Conservation (phyloP, 2,797 vertebrate genomes). For the Morus bassanus region DNA sequence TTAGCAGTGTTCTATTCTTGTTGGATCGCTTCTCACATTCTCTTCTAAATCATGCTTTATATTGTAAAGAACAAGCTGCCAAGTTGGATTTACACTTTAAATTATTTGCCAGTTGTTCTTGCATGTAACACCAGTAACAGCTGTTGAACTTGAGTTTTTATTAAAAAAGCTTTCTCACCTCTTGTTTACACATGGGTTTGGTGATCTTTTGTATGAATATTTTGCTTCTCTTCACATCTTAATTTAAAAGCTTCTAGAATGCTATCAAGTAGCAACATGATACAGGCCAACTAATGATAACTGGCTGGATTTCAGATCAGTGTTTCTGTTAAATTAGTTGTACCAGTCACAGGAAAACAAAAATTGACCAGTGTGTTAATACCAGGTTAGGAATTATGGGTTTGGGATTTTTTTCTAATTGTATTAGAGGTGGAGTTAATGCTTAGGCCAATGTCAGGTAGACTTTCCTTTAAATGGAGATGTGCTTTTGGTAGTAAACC, state of each 20-base stretch:
- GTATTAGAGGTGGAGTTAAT: neutral
- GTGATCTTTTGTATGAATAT: neutral
- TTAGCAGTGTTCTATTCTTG: neutral
- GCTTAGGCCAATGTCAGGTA: neutral
- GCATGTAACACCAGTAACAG: neutral
- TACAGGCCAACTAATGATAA: neutral
- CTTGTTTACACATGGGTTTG: neutral
- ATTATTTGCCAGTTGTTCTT: slow-evolving; percentile 27
- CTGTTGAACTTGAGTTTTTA: neutral
- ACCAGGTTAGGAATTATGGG: neutral
- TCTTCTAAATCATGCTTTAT: neutral
- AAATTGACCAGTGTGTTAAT: neutral
- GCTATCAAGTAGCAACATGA: neutral
- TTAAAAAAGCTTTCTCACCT: neutral
- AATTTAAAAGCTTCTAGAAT: neutral
- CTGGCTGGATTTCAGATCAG: neutral
- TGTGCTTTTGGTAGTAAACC: neutral
- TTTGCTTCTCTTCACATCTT: neutral
- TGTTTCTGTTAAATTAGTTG: too few species aligned
- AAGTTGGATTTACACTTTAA: neutral
- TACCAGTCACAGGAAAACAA: too few species aligned
- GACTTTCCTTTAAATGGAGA: neutral
- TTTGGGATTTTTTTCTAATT: neutral
- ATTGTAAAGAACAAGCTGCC: neutral
- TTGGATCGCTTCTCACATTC: neutral